A percentile compares a stretch with the other conserved stretches of the same genome.
phyloP scores from a whole-genome alignment of 2,888 invertebrate genomes.

The Cloeon dipterum region DNA sequence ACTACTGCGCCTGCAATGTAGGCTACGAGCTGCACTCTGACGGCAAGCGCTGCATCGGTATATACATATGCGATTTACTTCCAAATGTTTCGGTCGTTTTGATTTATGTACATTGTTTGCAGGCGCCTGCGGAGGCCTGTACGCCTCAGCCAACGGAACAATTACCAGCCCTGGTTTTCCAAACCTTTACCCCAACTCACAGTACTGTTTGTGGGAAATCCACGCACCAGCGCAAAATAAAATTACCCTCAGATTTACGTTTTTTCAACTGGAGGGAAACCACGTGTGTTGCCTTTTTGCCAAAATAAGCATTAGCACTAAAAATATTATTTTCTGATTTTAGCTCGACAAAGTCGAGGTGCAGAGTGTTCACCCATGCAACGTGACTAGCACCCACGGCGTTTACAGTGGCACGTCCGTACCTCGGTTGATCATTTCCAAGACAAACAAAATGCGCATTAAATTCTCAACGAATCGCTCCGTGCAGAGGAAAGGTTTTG shows the following conservation, averaged over 20 bases:
- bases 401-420: conserved; percentile 70
- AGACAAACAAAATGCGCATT: conserved; percentile 71
- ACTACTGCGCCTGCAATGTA: conserved; percentile 83
- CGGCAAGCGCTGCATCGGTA: conserved; percentile 94
- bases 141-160: conserved; percentile 74
- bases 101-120: too few species aligned
- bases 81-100: too few species aligned
- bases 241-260: conserved; percentile 92
- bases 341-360: conserved; percentile 91
- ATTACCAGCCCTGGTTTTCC: conserved; percentile 93
- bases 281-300: too few species aligned
- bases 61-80: too few species aligned
- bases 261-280: conserved; percentile 92
- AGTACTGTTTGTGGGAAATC: conserved; percentile 97
- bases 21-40: conserved; percentile 94
- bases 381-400: conserved; percentile 59
- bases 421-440: conserved; percentile 78
- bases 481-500: conserved; percentile 88
- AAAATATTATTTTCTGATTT: conserved; percentile 6
- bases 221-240: conserved; percentile 77
- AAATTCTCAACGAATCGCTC: conserved; percentile 90
- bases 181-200: conserved; percentile 78
- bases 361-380: conserved; percentile 59
- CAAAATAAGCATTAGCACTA: too few species aligned
- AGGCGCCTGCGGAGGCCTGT: conserved; percentile 93